Evolutionary conservation across 2,113 vertebrate species (phyloP).

Genomic region (Lepisosteus oculatus): DNA sequence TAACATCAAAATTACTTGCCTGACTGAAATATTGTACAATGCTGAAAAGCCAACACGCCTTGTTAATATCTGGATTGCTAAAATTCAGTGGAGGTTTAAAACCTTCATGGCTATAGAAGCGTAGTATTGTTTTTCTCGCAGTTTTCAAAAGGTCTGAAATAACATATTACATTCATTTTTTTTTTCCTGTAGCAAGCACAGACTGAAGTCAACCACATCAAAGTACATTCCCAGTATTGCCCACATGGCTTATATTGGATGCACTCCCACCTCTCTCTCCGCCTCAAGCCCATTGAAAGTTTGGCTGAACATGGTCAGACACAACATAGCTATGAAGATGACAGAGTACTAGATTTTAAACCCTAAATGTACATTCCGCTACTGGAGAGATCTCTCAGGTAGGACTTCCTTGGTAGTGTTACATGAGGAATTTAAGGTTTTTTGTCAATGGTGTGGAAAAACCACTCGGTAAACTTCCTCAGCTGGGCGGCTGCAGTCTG

Average conservation of each 20-base stretch:
- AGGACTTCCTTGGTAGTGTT: conserved; percentile 3
- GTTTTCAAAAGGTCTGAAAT: conserved; percentile 55
- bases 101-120: not conserved
- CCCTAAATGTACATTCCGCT: conserved; percentile 49
- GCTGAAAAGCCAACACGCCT: conserved; percentile 5
- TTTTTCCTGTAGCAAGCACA: conserved; percentile 43
- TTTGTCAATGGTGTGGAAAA: conserved; percentile 92
- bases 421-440: conserved; percentile 61
- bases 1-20: conserved; percentile 80
- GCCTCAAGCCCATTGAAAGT: conserved; percentile 23
- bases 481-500: conserved; percentile 89
- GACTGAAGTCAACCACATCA: conserved; percentile 51
- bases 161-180: conserved; percentile 79
- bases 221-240: conserved; percentile 51
- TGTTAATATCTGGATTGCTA: not conserved
- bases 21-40: conserved; percentile 50
- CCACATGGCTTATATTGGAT: not conserved
- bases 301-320: conserved; percentile 32
- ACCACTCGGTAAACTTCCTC: conserved; percentile 95
- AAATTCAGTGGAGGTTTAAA: not conserved
- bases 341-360: conserved; percentile 40
- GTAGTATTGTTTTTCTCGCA: not conserved
- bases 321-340: conserved; percentile 10
- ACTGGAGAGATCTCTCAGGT: conserved; percentile 51
- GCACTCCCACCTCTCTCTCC: conserved; percentile 4